Evolutionary conservation across 2,888 invertebrate genomes (phyloP), one percentile per base, ranked within the genome.

Genomic region (Piscicola geometra): DNA sequence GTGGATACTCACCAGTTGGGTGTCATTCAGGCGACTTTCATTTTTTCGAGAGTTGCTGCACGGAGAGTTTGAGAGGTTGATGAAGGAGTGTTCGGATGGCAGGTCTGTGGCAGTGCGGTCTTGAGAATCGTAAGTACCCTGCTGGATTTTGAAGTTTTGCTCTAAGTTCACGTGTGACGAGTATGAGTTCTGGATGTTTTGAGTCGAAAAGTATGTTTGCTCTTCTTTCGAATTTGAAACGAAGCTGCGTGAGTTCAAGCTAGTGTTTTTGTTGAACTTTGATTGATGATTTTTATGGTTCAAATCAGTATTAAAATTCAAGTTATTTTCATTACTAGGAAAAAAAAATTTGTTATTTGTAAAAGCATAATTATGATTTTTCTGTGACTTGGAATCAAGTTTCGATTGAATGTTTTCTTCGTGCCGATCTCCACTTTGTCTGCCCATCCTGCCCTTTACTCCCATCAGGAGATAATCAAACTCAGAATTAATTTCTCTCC

Each of bases 21-120:
- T 76, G 36, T 80, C 80, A 41, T 64, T 41, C 21, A 80, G 76
- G 28, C 50, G 71, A 28, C 80, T 79, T 67, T 80, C 80, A 75
- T 80, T 80, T 67, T 79, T 79, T 3, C 80, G 71, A 1, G 77
- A 76, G 64, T 76, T 76, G 70, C 79, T 78, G 64, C 80, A 80
- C 1, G 73, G 73, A 33, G 35, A 56, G n/a, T 60, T 73, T n/a
- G 52, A 35, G n/a, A 67, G 18, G n/a, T 67, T 35, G 5, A 56
- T 56, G 9, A 12, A n/a, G 3, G 64, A 5, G 56, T 52, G 25
- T 52, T 52, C 52, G 28, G 73, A 33, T 1, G 73, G 33, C 21
- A 47, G 21, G 3, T 72, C 21, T 0, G 18, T 41, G 32, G 28
- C 56, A 5, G 70, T 18, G 30, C 12, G 9, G 5, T 25, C 28